Evolutionary conservation across 2,113 vertebrate species (phyloP).

Genomic region (Aphyosemion australe): DNA sequence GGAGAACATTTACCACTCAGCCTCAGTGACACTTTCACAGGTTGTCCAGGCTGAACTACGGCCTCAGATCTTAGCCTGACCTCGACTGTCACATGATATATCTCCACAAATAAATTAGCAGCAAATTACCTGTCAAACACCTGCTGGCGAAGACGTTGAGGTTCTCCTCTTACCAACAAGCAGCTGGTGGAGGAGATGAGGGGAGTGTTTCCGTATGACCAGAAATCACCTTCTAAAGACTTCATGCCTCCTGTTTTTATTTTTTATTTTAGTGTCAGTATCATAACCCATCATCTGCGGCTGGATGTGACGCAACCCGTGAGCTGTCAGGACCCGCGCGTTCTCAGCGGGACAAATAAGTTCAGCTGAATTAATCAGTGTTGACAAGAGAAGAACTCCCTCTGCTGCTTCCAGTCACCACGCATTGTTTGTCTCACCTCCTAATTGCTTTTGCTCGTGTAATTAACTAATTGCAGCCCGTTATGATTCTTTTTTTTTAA

Average conservation of each 20-base stretch:
- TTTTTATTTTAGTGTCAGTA: constrained; percentile 35
- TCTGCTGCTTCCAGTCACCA: constrained; percentile 57
- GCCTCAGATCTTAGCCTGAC: constrained; percentile 41
- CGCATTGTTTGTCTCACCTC: constrained; percentile 61
- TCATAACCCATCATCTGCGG: constrained; percentile 46
- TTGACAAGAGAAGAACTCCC: constrained; percentile 67
- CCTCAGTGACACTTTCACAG: constrained; percentile 62
- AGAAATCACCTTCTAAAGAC: constrained; percentile 45
- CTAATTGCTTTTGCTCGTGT: constrained; percentile 69
- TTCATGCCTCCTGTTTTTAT: constrained; percentile 25
- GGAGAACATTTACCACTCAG: constrained; percentile 43
- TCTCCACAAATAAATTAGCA: constrained; percentile 65
- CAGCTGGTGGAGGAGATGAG: constrained; percentile 42
- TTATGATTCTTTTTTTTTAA: constrained; percentile 53
- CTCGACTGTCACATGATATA: constrained; percentile 57
- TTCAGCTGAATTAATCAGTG: constrained; percentile 66
- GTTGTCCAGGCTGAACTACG: constrained; percentile 64
- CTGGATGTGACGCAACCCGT: constrained; percentile 52
- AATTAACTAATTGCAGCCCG: constrained; percentile 73
- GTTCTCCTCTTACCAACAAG: constrained; percentile 32
- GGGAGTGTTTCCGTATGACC: constrained; percentile 48
- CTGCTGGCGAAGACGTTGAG: constrained; percentile 53
- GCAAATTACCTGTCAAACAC: constrained; percentile 71
- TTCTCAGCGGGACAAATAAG: constrained; percentile 64
- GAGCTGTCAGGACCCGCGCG: constrained; percentile 38